Evolutionary conservation across 2,888 invertebrate genomes (phyloP).

Genomic region (Biston stratarius): DNA sequence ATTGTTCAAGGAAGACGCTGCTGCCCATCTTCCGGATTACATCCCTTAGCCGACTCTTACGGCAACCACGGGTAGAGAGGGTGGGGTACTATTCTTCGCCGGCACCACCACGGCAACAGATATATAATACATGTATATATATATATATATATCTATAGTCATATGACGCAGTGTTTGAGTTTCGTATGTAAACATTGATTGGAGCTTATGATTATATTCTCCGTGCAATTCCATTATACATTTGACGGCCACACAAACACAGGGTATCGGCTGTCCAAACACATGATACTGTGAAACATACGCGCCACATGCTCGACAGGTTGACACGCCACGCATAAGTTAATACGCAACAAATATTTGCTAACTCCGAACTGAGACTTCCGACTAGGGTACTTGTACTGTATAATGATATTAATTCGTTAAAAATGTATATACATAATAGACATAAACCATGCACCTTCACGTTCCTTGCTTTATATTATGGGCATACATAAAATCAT

Average conservation of each 20-base stretch:
- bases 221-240: constrained; percentile 5
- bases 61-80: too few species aligned
- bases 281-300: constrained; percentile 50
- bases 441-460: too few species aligned
- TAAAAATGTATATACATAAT: neutral
- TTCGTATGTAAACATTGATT: neutral
- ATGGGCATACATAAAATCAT: too few species aligned
- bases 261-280: constrained; percentile 52
- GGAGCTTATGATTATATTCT: neutral
- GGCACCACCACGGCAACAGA: too few species aligned
- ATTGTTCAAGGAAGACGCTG: too few species aligned
- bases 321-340: constrained; percentile 56
- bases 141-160: too few species aligned
- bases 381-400: neutral
- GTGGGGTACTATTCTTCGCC: too few species aligned
- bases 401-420: constrained; percentile 8
- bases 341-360: constrained; percentile 54
- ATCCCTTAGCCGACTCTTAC: too few species aligned
- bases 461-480: too few species aligned
- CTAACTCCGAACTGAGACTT: constrained; percentile 11
- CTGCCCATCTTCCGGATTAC: too few species aligned
- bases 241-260: constrained; percentile 22
- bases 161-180: neutral
- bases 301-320: constrained; percentile 41
- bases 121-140: too few species aligned